A percentile compares a stretch with the other conserved stretches of the same genome.
Conservation (phyloP, 2,797 vertebrate genomes). For the Chaetophractus vellerosus region DNA sequence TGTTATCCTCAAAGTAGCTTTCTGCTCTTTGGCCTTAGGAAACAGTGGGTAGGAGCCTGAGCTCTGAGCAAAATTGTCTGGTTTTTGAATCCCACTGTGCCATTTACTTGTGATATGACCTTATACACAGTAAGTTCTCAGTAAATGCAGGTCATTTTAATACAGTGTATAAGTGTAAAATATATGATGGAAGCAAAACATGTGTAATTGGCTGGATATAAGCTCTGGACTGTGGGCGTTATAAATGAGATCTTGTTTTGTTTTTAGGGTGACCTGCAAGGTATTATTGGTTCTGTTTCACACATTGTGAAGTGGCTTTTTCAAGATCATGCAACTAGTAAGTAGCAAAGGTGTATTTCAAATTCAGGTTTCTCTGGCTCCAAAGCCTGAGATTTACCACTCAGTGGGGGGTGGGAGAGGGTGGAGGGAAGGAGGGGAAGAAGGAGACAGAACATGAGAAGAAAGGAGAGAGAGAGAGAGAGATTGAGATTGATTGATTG, state of each 20-base stretch:
- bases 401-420: background rate
- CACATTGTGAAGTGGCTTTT: background rate
- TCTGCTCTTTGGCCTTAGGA: background rate
- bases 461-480: too few species aligned
- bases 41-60: background rate
- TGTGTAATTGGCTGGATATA: background rate
- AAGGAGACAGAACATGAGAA: background rate
- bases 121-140: conserved; percentile 19
- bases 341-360: conserved; percentile 29
- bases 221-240: background rate
- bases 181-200: conserved; percentile 30
- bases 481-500: too few species aligned
- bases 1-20: background rate
- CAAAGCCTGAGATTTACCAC: background rate
- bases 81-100: conserved; percentile 5
- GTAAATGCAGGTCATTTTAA: background rate
- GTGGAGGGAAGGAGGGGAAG: background rate
- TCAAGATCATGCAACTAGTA: background rate
- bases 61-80: background rate
- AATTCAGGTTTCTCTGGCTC: background rate
- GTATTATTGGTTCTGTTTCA: conserved; percentile 13
- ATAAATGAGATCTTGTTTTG: background rate
- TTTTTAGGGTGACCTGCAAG: conserved; percentile 5
- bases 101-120: background rate
- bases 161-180: background rate